Conservation (phyloP, 2,113 vertebrate genomes). For the Elaphurus davidianus region DNA sequence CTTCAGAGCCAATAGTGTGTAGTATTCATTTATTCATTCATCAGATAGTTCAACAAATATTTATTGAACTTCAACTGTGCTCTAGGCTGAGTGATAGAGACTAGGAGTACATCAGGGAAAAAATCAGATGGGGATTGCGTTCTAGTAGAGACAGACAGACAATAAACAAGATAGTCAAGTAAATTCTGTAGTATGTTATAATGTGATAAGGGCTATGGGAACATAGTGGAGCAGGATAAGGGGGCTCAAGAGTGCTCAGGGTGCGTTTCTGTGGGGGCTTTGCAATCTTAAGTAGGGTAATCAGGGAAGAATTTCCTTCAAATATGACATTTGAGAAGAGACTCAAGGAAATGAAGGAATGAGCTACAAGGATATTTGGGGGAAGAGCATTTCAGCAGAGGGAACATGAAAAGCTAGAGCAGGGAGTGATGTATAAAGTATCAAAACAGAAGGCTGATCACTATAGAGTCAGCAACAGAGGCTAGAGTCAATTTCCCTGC, state of each 20-base stretch:
- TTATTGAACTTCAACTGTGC: not conserved
- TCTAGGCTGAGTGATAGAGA: not conserved
- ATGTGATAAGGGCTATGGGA: not conserved
- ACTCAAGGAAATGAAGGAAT: not conserved
- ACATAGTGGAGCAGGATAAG: not conserved
- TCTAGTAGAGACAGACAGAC: not conserved
- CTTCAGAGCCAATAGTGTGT: not conserved
- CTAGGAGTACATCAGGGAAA: not conserved
- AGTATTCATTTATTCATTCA: not conserved
- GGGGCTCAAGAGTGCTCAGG: not conserved
- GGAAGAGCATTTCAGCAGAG: not conserved
- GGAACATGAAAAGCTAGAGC: not conserved
- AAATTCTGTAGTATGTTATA: not conserved
- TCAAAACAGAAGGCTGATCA: not conserved
- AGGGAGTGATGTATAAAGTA: not conserved
- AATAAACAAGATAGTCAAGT: not conserved
- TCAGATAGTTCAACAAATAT: not conserved
- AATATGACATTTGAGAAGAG: not conserved
- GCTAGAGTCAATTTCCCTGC: not conserved
- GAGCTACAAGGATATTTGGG: not conserved
- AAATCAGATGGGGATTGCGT: not conserved
- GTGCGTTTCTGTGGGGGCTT: not conserved
- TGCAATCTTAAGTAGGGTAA: not conserved
- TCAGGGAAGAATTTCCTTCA: not conserved
- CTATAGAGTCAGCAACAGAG: not conserved